A percentile compares a stretch with the other conserved stretches of the same genome.
Evolutionary conservation across 2,113 vertebrate genomes (phyloP).

Genomic region (Isurus oxyrinchus): DNA sequence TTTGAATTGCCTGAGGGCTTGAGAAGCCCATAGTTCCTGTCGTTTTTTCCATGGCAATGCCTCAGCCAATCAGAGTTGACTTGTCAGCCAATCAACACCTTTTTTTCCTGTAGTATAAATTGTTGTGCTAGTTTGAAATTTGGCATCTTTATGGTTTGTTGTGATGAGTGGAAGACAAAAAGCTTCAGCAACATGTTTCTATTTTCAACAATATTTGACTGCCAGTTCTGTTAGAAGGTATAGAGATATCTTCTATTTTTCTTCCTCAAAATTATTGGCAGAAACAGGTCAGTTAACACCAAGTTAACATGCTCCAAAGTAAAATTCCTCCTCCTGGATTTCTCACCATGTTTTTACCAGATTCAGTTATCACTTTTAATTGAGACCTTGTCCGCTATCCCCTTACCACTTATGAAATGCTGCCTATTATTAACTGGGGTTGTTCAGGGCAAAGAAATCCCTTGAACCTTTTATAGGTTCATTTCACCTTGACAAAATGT

Average conservation of each 20-base stretch:
- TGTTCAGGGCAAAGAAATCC: not conserved
- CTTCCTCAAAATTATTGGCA: not conserved
- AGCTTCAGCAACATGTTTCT: not conserved
- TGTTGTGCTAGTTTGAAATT: not conserved
- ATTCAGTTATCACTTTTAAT: not conserved
- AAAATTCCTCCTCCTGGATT: not conserved
- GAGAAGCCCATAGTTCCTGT: too few species aligned
- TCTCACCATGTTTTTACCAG: not conserved
- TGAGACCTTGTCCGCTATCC: not conserved
- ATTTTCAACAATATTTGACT: not conserved
- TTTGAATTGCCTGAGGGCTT: too few species aligned
- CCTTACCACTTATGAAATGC: too few species aligned
- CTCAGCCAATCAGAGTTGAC: not conserved
- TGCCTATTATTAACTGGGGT: not conserved
- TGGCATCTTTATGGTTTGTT: not conserved
- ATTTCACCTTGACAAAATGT: not conserved
- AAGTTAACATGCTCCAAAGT: not conserved
- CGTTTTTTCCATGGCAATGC: too few species aligned
- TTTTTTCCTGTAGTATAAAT: not conserved
- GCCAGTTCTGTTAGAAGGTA: not conserved
- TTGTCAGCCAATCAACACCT: not conserved
- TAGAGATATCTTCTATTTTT: not conserved
- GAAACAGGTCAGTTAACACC: not conserved
- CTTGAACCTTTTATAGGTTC: not conserved
- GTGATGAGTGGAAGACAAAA: not conserved